phyloP scores from a whole-genome alignment of 2,888 invertebrate genomes.

The Coelogynopora nodosa region DNA sequence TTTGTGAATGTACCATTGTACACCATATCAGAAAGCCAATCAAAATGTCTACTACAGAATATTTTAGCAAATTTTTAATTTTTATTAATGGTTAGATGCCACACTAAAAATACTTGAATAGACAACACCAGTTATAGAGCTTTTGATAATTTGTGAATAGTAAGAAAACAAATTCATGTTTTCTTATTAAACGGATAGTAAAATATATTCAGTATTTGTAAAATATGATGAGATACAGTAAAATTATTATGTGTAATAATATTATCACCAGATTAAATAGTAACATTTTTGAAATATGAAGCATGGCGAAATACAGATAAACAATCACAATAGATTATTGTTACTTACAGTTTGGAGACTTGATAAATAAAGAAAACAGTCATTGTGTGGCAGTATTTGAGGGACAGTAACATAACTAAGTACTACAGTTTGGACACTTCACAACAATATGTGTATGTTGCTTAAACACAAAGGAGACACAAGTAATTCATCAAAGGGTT shows the following conservation, averaged over 20 bases:
- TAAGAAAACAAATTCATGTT: slow-evolving; percentile 7
- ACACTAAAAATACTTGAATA: slow-evolving; percentile 13
- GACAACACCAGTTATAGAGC: neutral
- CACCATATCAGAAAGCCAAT: no score
- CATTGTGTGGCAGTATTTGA: neutral
- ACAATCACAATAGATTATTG: slow-evolving; percentile 1
- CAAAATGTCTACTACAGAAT: no score
- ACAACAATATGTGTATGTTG: neutral
- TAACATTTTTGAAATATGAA: slow-evolving; percentile 15
- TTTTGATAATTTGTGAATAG: slow-evolving; percentile 9
- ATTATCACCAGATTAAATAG: neutral
- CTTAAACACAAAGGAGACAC: neutral
- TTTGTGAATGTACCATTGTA: no score
- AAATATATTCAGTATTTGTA: slow-evolving; percentile 19
- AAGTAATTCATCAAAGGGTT: neutral
- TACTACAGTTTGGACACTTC: neutral
- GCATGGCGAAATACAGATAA: neutral
- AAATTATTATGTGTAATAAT: slow-evolving; percentile 6
- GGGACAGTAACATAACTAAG: neutral
- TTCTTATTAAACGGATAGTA: neutral
- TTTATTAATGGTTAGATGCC: slow-evolving; percentile 12
- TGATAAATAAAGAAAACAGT: slow-evolving; percentile 8
- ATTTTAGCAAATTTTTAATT: neutral
- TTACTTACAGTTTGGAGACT: slow-evolving; percentile 2
- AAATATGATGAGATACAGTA: slow-evolving; percentile 18